A percentile compares a stretch with the other conserved stretches of the same genome.
Conservation (phyloP, 2,797 vertebrate genomes). For the Basileuterus tristriatus region DNA sequence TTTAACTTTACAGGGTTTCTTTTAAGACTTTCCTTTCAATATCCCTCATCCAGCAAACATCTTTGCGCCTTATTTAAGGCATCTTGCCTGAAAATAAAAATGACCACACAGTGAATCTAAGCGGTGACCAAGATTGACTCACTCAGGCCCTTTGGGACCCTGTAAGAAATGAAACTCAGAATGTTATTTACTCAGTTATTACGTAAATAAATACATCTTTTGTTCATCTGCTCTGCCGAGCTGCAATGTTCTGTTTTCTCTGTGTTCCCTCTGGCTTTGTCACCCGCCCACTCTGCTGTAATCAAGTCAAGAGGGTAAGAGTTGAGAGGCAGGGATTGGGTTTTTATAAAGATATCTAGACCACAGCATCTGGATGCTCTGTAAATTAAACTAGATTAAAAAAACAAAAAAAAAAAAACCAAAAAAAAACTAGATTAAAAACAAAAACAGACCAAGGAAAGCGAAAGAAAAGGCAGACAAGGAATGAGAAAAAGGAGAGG, state of each 20-base stretch:
- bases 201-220: neutral
- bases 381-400: neutral
- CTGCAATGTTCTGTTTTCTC: neutral
- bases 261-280: neutral
- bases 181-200: neutral
- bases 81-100: neutral
- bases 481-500: neutral
- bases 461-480: neutral
- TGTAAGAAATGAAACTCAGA: neutral
- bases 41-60: neutral
- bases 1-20: accelerated
- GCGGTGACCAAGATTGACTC: neutral
- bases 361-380: neutral
- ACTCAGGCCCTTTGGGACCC: neutral
- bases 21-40: neutral
- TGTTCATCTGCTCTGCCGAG: neutral
- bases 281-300: neutral
- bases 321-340: neutral
- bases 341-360: neutral
- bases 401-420: neutral
- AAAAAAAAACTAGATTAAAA: neutral
- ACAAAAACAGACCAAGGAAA: neutral
- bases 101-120: neutral
- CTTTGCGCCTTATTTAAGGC: neutral
- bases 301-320: neutral